phyloP scores from a whole-genome alignment of 1,140 invertebrate species.

The Drosophila miranda region DNA sequence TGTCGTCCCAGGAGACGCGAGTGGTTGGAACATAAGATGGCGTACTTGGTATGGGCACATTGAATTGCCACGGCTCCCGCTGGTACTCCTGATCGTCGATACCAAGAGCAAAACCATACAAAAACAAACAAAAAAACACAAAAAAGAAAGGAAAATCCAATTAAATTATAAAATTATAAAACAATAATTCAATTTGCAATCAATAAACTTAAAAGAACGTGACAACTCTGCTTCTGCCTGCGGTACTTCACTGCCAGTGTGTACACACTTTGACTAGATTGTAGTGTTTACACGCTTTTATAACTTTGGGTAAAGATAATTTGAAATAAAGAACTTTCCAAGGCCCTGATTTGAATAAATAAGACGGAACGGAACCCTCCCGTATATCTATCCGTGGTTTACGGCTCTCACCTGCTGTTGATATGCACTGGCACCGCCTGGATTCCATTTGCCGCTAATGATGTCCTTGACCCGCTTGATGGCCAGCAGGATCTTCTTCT shows the following conservation, averaged over 20 bases:
- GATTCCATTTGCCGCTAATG: constrained; percentile 89
- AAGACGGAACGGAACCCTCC: too few relatives aligned
- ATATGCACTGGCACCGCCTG: constrained; percentile 73
- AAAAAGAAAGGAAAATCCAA: constrained; percentile 17
- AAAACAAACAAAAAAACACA: constrained; percentile 1
- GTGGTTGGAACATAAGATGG: constrained; percentile 80
- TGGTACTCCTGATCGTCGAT: constrained; percentile 51
- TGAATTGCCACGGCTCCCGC: constrained; percentile 74
- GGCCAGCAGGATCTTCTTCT: constrained; percentile 98
- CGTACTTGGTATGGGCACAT: constrained; percentile 74
- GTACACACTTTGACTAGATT: too few relatives aligned
- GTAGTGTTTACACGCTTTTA: too few relatives aligned
- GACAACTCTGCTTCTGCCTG: not conserved
- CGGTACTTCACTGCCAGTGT: too few relatives aligned
- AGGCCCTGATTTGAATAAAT: too few relatives aligned
- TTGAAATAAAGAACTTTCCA: too few relatives aligned
- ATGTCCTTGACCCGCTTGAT: constrained; percentile 98
- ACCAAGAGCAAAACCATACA: constrained; percentile 24
- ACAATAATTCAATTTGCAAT: constrained; percentile 10
- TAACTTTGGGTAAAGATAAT: too few relatives aligned
- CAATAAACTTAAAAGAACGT: not conserved
- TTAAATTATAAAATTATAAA: constrained; percentile 16
- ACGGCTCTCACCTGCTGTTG: constrained; percentile 73
- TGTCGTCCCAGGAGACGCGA: constrained; percentile 81
- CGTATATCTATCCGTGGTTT: not conserved